These are phyloP conservation scores for Psittacara wagleri DNA, from an alignment of 2,113 vertebrate genomes.

Conservation along the genomic window DNA sequence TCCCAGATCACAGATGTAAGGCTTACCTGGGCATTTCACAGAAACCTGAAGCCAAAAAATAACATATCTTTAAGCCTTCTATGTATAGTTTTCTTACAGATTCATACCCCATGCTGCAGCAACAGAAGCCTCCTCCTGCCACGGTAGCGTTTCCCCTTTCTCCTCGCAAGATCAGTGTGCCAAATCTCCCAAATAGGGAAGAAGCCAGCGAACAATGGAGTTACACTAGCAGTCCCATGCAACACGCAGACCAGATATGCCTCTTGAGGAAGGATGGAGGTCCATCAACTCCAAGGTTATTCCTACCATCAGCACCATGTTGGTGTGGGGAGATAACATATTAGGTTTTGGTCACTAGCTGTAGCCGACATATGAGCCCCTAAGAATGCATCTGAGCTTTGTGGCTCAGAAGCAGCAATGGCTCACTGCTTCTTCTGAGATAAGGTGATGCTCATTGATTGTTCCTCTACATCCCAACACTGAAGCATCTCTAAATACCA, in stretches of 20 bases:
- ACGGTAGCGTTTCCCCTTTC: fast-evolving
- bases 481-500: neutral
- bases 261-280: neutral
- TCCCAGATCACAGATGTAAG: neutral
- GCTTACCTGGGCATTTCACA: neutral
- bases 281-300: neutral
- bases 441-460: neutral
- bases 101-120: neutral
- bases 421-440: neutral
- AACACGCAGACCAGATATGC: neutral
- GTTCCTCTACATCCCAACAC: neutral
- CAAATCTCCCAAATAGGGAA: neutral
- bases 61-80: neutral
- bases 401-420: neutral
- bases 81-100: neutral
- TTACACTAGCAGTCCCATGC: neutral
- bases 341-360: neutral
- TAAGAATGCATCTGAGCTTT: neutral
- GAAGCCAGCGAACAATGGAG: fast-evolving
- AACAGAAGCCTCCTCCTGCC: neutral
- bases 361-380: neutral
- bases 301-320: neutral
- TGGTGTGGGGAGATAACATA: neutral
- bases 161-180: neutral
- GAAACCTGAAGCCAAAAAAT: neutral